Evolutionary conservation across 1,140 invertebrate species (phyloP), one percentile per base, ranked within the genome.

Genomic region (Caerostris extrusa): DNA sequence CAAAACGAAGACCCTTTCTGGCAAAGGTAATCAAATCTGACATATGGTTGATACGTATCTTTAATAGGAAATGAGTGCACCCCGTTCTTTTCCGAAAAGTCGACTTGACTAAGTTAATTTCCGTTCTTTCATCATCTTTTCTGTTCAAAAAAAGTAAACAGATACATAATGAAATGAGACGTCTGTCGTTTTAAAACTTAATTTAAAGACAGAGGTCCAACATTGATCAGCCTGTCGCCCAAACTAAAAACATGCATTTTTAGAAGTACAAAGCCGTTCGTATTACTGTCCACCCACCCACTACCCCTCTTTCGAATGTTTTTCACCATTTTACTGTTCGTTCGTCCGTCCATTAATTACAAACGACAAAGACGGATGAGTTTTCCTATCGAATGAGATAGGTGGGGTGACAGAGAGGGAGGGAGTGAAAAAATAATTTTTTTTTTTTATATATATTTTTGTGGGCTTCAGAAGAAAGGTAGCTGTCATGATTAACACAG

Each of bases 271-370:
- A 89, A 69, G 61, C 64, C 64, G 55, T 17, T 34, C 12, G 85
- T 12, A 69, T n/a, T 69, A 56, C 14, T 34, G 53, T 69, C 64
- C 10, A 7, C 7, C 50, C 87, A 34, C 8, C 19, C 34, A 34
- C 34, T 34, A 34, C 34, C 34, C 34, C 34, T 2, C 34, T 34
- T 34, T 34, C 34, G 34, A 19, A 71, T 50, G 69, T n/a, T 19
- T 89, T 89, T 67, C 89, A 14, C 61, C n/a, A 87, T 61, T 87
- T n/a, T 64, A 10, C 17, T 69, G 57, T 81, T 50, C 50, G 89
- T 81, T 17, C 19, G 57, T 81, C 56, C 89, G 3, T 60, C 69
- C 89, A 90, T 90, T 90, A 90, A 90, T 90, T 90, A 90, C 89
- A 14, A 17, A 58, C 69, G 89, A 90, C 89, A 81, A 50, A 81